Conservation (phyloP, 2,797 vertebrate genomes). For the Manis pentadactyla region DNA sequence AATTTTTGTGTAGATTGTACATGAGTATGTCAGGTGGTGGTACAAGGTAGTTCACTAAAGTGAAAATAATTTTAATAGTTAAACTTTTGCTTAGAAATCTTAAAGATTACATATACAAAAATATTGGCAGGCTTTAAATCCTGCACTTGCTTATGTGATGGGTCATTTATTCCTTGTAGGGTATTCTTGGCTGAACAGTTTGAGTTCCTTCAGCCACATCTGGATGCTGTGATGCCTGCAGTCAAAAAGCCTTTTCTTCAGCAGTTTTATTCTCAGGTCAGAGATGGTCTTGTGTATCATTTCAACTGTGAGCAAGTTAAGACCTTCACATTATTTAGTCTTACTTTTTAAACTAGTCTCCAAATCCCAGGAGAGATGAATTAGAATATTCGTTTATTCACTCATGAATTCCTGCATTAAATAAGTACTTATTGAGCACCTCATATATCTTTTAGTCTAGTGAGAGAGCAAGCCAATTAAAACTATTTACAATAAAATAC, state of each 20-base stretch:
- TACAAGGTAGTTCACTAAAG: not conserved
- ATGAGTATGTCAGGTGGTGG: not conserved
- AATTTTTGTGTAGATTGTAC: not conserved
- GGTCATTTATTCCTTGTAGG: constrained; percentile 84
- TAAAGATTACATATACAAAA: not conserved
- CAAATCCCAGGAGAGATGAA: not conserved
- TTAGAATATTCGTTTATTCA: constrained; percentile 23
- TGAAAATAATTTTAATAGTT: constrained; percentile 41
- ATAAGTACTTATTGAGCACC: not conserved
- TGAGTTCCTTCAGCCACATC: constrained; percentile 96
- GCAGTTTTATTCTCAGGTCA: constrained; percentile 99
- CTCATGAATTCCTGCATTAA: not conserved
- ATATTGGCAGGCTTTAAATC: not conserved
- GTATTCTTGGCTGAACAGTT: constrained; percentile 99
- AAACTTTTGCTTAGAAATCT: not conserved
- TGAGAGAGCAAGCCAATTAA: not conserved
- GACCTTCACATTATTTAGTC: not conserved
- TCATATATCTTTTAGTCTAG: not conserved
- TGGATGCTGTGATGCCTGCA: constrained; percentile 98
- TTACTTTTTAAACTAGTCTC: not conserved
- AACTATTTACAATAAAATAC: not conserved
- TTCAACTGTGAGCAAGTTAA: not conserved
- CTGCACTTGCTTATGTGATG: not conserved
- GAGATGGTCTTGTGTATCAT: constrained; percentile 12
- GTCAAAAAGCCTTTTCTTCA: constrained; percentile 99